Conservation (phyloP, 2,888 invertebrate species). For the Napeogenes inachia region DNA sequence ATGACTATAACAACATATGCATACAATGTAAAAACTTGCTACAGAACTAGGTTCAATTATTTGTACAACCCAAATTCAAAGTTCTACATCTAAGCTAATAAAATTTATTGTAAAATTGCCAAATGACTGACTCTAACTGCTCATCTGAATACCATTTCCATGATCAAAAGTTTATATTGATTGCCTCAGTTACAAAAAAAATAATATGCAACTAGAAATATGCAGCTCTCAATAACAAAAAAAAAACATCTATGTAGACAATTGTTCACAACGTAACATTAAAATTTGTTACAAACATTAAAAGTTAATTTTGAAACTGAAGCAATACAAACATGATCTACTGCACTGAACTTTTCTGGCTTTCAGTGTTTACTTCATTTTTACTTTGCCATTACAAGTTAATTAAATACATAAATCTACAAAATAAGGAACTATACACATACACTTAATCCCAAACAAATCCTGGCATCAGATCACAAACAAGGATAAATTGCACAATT, state of each 20-base stretch:
- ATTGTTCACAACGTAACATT: too few relatives aligned
- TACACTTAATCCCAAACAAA: slow-evolving; percentile 65
- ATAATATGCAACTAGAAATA: too few relatives aligned
- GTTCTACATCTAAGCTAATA: slow-evolving; percentile 72
- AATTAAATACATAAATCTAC: slow-evolving; percentile 56
- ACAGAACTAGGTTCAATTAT: slow-evolving; percentile 68
- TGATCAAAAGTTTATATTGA: slow-evolving; percentile 6
- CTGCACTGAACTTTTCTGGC: slow-evolving; percentile 35
- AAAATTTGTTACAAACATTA: too few relatives aligned
- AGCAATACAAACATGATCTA: slow-evolving; percentile 65
- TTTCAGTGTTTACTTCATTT: slow-evolving; percentile 17
- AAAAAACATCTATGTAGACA: too few relatives aligned
- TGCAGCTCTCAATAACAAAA: too few relatives aligned
- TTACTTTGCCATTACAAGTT: slow-evolving; percentile 33
- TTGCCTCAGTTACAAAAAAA: slow-evolving; percentile 7
- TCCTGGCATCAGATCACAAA: slow-evolving; percentile 75
- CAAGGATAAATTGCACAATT: slow-evolving; percentile 68
- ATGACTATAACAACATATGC: slow-evolving; percentile 65
- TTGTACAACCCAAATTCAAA: slow-evolving; percentile 74
- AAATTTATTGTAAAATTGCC: slow-evolving; percentile 61
- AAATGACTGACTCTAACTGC: slow-evolving; percentile 42
- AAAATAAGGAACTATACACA: slow-evolving; percentile 75
- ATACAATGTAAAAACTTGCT: slow-evolving; percentile 71
- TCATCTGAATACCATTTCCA: slow-evolving; percentile 5
- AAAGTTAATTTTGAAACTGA: slow-evolving; percentile 59